Evolutionary conservation across 2,797 vertebrate genomes (phyloP).

Genomic region (Melanotaenia boesemani): DNA sequence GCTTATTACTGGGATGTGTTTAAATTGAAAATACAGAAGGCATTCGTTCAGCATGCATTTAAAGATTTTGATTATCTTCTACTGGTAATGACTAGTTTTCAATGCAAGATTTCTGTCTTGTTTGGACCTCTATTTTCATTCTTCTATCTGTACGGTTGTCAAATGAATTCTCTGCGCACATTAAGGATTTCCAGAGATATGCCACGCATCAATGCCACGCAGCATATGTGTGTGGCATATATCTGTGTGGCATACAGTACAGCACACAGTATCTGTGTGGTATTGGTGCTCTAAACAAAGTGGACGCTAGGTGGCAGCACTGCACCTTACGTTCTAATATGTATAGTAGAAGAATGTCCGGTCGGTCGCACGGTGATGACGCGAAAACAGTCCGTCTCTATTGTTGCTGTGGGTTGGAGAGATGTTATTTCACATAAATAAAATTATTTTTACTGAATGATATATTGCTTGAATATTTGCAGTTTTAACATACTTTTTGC

Average conservation of each 20-base stretch:
- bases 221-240: too few species aligned
- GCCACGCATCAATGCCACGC: too few species aligned
- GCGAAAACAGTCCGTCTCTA: not conserved
- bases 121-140: too few species aligned
- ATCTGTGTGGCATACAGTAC: too few species aligned
- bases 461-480: not conserved
- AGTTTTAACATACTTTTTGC: rapidly evolving
- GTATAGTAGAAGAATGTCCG: not conserved
- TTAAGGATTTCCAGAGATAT: too few species aligned
- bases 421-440: not conserved
- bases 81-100: too few species aligned
- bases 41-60: not conserved
- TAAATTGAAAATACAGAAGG: not conserved
- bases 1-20: not conserved
- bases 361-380: not conserved
- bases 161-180: too few species aligned
- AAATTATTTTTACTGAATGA: not conserved
- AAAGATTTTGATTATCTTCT: too few species aligned
- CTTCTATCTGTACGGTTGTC: too few species aligned
- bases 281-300: not conserved
- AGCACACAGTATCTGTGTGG: too few species aligned
- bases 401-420: too few species aligned
- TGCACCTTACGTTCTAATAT: rapidly evolving
- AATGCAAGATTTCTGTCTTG: too few species aligned
- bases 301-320: slow-evolving; percentile 42